These are phyloP conservation scores for Proteles cristata DNA, from an alignment of 2,113 vertebrate genomes.

Conservation along the genomic window DNA sequence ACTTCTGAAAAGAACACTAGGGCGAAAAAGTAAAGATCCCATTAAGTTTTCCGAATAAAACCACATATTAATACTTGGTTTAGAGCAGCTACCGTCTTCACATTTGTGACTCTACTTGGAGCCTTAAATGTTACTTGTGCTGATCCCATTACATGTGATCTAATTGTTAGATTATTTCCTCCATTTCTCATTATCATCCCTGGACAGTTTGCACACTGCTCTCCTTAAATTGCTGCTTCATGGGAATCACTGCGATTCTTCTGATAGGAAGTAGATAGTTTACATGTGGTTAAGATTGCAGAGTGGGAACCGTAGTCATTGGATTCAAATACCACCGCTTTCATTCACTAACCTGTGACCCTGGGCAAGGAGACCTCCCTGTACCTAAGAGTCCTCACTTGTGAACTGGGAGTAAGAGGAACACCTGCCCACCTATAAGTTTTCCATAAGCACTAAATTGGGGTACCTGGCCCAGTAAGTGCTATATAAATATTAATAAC, in stretches of 20 bases:
- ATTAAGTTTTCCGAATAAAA: neutral
- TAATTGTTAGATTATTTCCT: neutral
- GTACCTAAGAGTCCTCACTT: neutral
- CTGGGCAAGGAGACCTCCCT: neutral
- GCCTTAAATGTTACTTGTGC: neutral
- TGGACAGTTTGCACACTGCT: neutral
- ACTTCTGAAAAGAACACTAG: constrained; percentile 1
- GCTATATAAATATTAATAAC: neutral
- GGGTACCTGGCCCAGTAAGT: neutral
- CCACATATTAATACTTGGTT: neutral
- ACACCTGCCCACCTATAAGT: neutral
- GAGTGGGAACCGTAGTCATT: neutral
- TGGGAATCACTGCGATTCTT: neutral
- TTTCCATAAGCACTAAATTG: neutral
- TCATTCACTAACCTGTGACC: neutral
- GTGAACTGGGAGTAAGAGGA: neutral
- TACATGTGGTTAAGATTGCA: neutral
- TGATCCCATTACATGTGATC: neutral
- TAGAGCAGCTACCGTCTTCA: neutral
- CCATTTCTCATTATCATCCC: neutral
- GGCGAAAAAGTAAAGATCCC: neutral
- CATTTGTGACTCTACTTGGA: neutral
- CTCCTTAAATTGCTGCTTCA: neutral
- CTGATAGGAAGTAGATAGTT: neutral
- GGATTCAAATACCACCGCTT: neutral